phyloP scores from a whole-genome alignment of 2,888 invertebrate species.

The Formica aserva region DNA sequence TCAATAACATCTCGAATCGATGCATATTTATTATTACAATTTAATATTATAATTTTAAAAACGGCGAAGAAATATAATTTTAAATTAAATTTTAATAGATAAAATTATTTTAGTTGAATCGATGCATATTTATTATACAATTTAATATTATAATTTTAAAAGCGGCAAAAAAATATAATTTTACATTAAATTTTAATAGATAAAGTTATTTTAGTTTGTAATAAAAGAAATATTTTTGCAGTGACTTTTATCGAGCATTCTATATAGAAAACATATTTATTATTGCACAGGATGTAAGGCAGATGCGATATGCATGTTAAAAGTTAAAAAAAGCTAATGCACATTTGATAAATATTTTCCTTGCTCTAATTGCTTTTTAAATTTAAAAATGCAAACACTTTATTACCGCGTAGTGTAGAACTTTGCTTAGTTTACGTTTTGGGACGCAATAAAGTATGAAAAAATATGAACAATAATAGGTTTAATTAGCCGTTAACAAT shows the following conservation, averaged over 20 bases:
- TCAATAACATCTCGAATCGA: background rate
- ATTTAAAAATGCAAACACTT: conserved; percentile 29
- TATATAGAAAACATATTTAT: background rate
- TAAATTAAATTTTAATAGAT: background rate
- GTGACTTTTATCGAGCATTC: background rate
- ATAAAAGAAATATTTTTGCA: background rate
- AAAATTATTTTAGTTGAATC: background rate
- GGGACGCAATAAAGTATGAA: conserved; percentile 10
- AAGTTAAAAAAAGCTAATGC: background rate
- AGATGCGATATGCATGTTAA: background rate
- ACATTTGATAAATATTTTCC: background rate
- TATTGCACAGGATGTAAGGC: background rate
- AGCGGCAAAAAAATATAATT: background rate
- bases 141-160: background rate
- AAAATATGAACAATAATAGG: conserved; percentile 22
- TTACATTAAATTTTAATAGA: background rate
- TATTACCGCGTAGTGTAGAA: background rate
- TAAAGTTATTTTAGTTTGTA: background rate
- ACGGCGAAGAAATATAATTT: background rate
- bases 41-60: background rate
- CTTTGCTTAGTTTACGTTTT: conserved; percentile 12
- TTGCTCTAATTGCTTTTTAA: background rate
- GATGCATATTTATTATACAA: background rate
- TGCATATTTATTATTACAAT: background rate
- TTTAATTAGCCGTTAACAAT: conserved; percentile 34